Base-by-base conservation (phyloP, 2,888 invertebrate genomes). In the Drosophila mimetica region DNA sequence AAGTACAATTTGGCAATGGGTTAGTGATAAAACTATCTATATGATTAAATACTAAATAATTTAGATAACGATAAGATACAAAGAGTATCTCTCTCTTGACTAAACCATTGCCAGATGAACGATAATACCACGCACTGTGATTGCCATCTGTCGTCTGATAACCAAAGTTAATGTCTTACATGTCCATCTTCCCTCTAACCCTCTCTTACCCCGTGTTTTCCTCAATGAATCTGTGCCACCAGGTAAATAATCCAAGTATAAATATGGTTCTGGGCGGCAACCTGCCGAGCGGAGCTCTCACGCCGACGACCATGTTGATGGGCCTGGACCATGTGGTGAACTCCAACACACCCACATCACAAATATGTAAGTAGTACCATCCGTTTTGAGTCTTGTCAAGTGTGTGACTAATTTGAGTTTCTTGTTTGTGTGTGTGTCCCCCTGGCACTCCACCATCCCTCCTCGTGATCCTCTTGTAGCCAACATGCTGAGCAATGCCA, bases 241-340 rank as follows among this genome's bases (percentile, higher is more conserved):
- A 90, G 90, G 87, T 87, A 79, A 88, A 84, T 89, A 89, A 80
- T 74, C 65, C 77, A 47, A 80, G 63, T 55, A 60, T 84, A 13
- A 63, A 52, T 25, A 63, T 51, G 39, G 59, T 64, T 34, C 16
- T 83, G 60, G 74, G 76, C 52, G 54, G 67, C 48, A 69, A 53
- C 50, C 66, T 79, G 61, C 22, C 88, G 90, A 91, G 77, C 50
- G 65, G 76, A 48, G 67, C 61, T 20, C 66, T 84, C 50, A 59
- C 82, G 67, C 59, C 77, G 37, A 52, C 77, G 42, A 52, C 74
- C 22, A 72, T 77, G 13, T 32, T 79, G 20, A 57, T 80, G 64
- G 74, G 79, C 14, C 75, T 82, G 75, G 75, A 78, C 59, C 76
- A 75, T 14, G 63, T 75, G 63, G 61, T 81, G 4, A 60, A 73